Evolutionary conservation across 2,113 vertebrate species (phyloP).

Genomic region (Antennarius striatus): DNA sequence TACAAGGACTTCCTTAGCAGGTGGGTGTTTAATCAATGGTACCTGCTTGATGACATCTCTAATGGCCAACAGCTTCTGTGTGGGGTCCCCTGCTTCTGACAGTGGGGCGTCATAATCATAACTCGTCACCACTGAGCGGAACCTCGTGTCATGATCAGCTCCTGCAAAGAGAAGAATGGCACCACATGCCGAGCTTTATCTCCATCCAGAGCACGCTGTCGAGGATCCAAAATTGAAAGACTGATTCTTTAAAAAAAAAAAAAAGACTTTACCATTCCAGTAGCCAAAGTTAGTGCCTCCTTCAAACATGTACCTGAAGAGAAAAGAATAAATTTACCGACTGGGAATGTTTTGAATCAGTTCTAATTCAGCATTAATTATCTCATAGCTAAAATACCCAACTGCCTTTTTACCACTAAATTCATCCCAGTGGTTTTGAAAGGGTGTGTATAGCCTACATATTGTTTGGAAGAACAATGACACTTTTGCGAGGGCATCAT

Average conservation of each 20-base stretch:
- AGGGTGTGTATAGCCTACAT: too few relatives aligned
- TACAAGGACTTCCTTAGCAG: neutral
- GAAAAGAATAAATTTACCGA: neutral
- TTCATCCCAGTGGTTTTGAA: too few relatives aligned
- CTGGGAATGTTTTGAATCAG: neutral
- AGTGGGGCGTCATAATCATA: conserved; percentile 97
- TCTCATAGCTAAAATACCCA: neutral
- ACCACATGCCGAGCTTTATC: conserved; percentile 1
- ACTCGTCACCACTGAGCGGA: conserved; percentile 92
- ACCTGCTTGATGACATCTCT: conserved; percentile 83
- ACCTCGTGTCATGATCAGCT: conserved; percentile 88
- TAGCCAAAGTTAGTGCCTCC: conserved; percentile 97
- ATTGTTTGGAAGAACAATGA: too few relatives aligned
- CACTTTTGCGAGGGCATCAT: too few relatives aligned
- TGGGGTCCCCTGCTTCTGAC: conserved; percentile 93
- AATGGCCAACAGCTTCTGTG: conserved; percentile 89
- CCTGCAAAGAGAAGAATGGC: conserved; percentile 72
- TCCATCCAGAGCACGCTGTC: neutral
- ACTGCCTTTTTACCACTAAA: too few relatives aligned
- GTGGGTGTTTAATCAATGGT: conserved; percentile 1
- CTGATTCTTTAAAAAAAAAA: neutral
- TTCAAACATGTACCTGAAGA: conserved; percentile 96
- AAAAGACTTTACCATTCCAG: conserved; percentile 88
- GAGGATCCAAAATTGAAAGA: neutral
- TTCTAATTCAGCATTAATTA: neutral